These are phyloP conservation scores for Calosoma granatense DNA, from an alignment of 1,140 invertebrate genomes.

Conservation along the genomic window DNA sequence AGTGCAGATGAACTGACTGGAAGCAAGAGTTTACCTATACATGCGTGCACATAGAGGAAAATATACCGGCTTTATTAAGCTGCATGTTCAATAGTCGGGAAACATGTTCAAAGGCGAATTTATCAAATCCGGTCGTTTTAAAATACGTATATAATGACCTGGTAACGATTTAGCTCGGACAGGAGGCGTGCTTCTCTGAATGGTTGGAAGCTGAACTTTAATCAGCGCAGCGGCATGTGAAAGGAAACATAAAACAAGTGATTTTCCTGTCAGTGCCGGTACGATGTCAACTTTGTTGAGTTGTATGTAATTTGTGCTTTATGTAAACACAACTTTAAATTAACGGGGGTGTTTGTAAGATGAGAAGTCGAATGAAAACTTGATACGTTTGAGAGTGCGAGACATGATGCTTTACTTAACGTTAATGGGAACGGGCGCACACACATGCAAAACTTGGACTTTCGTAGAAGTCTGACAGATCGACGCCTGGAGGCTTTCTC, in stretches of 20 bases:
- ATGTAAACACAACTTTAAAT: constrained; percentile 1
- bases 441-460: neutral
- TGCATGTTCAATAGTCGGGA: neutral
- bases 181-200: neutral
- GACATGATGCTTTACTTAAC: neutral
- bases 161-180: neutral
- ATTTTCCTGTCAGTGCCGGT: too few relatives aligned
- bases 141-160: neutral
- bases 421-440: neutral
- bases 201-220: too few relatives aligned
- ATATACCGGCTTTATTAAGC: neutral
- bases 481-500: neutral
- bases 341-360: neutral
- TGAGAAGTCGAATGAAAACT: neutral
- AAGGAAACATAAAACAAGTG: neutral
- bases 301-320: neutral
- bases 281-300: neutral
- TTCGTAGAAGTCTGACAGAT: neutral
- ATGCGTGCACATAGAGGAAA: too few relatives aligned
- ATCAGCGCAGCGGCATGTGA: neutral
- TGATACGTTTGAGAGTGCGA: neutral
- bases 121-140: neutral
- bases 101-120: neutral
- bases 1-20: too few relatives aligned
- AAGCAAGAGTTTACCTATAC: too few relatives aligned